These are phyloP conservation scores for Hippoglossus stenolepis DNA, from an alignment of 2,113 vertebrate species.

Conservation along the genomic window DNA sequence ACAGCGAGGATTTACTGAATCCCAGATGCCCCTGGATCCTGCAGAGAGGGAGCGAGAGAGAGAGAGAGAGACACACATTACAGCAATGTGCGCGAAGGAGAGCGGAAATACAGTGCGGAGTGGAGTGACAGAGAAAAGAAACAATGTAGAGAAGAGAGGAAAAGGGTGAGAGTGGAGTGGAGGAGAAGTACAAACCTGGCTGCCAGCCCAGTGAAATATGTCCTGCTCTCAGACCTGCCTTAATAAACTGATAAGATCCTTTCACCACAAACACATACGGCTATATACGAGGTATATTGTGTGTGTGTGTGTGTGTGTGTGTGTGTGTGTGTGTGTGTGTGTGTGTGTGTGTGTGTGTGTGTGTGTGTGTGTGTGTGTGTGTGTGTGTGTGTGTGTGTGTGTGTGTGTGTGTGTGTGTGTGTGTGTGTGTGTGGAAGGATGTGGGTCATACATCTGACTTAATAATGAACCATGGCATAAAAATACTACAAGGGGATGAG, in stretches of 20 bases:
- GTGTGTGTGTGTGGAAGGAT: too few relatives aligned
- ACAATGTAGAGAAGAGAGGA: constrained; percentile 19
- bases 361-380: too few relatives aligned
- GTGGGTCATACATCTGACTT: neutral
- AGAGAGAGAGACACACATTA: too few relatives aligned
- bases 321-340: too few relatives aligned
- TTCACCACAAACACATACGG: constrained; percentile 35
- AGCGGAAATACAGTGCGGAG: constrained; percentile 28
- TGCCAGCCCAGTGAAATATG: constrained; percentile 39
- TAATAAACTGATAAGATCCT: constrained; percentile 51
- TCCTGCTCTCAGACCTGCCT: constrained; percentile 25
- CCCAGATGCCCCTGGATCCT: constrained; percentile 30
- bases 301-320: neutral
- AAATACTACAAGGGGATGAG: neutral
- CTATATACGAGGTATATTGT: constrained; percentile 1
- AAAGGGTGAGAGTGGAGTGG: constrained; percentile 10
- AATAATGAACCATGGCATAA: neutral
- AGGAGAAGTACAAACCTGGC: constrained; percentile 29
- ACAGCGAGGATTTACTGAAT: constrained; percentile 47
- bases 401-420: too few relatives aligned
- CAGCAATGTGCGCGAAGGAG: neutral
- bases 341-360: too few relatives aligned
- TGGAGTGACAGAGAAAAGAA: constrained; percentile 8
- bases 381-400: too few relatives aligned
- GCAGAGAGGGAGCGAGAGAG: constrained; percentile 8